Conservation (phyloP, 2,113 vertebrate genomes). For the Morone chrysops region DNA sequence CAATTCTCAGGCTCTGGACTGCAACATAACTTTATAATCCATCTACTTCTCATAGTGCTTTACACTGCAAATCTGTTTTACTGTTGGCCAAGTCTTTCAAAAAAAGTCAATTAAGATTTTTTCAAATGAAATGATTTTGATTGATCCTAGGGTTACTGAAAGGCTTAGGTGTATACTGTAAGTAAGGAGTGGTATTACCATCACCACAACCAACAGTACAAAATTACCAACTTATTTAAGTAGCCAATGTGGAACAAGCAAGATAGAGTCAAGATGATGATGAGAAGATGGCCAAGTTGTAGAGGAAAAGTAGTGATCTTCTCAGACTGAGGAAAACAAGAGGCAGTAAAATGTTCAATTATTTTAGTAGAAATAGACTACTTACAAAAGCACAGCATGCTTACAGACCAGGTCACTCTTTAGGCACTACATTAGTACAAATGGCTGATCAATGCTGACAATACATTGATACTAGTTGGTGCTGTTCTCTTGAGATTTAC, state of each 20-base stretch:
- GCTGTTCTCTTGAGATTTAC: no score
- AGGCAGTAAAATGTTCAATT: background rate
- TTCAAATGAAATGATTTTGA: background rate
- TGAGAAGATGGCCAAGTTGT: background rate
- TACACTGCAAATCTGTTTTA: conserved; percentile 36
- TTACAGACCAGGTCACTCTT: no score
- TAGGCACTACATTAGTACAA: no score
- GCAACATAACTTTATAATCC: conserved; percentile 49
- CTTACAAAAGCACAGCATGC: no score
- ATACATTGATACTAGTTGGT: no score
- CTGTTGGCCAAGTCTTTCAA: conserved; percentile 8
- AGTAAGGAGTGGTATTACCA: background rate
- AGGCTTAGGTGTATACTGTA: background rate
- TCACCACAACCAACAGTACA: background rate
- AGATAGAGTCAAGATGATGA: background rate
- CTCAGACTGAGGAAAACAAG: background rate
- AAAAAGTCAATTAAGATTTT: background rate
- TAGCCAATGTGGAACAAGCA: background rate
- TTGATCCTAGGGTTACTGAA: background rate
- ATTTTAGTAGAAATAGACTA: no score
- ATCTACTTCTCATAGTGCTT: conserved; percentile 31
- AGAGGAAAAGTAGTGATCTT: background rate
- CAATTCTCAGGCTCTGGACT: conserved; percentile 39
- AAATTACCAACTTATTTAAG: background rate
- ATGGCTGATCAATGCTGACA: no score